Evolutionary conservation across 2,888 invertebrate species (phyloP).

Genomic region (Hemaris fuciformis): DNA sequence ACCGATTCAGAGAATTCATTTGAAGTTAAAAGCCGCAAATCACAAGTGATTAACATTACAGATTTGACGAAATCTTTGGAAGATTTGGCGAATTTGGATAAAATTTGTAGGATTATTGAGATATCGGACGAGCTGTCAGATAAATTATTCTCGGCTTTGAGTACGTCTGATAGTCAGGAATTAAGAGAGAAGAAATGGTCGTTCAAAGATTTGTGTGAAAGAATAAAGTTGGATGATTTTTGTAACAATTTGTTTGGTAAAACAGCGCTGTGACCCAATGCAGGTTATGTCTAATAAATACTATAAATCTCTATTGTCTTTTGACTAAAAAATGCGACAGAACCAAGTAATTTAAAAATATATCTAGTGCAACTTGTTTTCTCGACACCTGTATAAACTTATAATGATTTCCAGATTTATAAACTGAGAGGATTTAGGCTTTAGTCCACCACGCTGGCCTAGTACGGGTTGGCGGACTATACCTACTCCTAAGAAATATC

Average conservation of each 20-base stretch:
- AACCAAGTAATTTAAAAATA: no score
- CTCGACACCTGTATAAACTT: no score
- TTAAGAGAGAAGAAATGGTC: constrained; percentile 57
- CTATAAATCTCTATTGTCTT: no score
- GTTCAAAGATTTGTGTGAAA: constrained; percentile 69
- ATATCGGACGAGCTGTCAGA: constrained; percentile 73
- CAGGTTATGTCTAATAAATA: constrained; percentile 15
- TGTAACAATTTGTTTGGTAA: constrained; percentile 64
- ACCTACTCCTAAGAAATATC: no score
- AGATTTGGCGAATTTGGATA: constrained; percentile 63
- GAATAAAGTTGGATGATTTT: constrained; percentile 68
- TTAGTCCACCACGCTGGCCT: no score
- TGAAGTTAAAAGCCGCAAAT: constrained; percentile 56
- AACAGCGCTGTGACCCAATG: constrained; percentile 18
- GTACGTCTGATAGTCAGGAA: constrained; percentile 25
- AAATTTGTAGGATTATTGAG: constrained; percentile 73
- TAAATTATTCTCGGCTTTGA: constrained; percentile 56
- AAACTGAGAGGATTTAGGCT: no score
- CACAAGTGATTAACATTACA: constrained; percentile 60
- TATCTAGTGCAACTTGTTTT: no score
- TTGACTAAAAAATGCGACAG: not conserved
- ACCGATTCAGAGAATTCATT: constrained; percentile 66
- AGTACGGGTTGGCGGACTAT: no score
- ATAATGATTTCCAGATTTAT: no score
- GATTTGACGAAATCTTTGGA: constrained; percentile 67